Base-by-base conservation (phyloP, 1,140 invertebrate species). In the Calephelis virginiensis region DNA sequence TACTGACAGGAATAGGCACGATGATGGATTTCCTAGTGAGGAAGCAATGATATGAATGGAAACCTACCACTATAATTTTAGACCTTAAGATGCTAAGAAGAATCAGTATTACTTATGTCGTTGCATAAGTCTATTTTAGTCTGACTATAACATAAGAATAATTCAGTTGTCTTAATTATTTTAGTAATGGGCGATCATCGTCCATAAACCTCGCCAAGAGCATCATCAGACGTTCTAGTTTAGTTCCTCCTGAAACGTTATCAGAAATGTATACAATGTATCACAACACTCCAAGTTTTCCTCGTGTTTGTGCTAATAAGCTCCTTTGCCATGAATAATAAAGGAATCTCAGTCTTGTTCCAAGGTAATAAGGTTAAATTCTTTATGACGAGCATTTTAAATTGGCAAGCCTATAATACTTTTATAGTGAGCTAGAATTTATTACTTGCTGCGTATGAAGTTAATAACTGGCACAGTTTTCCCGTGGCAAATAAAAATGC, bases 251-350 rank as follows among this genome's bases (percentile, higher is more conserved):
- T 17, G 11, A 37, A 8, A 59, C 50, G 13, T 50, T 50, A 28
- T 59, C 37, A 38, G 53, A 59, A 59, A 59, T 59, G 38, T 59
- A 59, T 59, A 59, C 53, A 59, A 37, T 28, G 53, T 38, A 59
- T 10, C 53, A 17, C 12, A 59, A 59, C 17, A 59, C 28, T 59
- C 53, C 17, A 37, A 59, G 53, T 59, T 59, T 59, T 59, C 53
- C 53, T 37, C 37, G 17, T 59, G 53, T n/a, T 59, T 28, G 28
- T 28, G 53, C 14, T 59, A 59, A 59, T 59, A 59, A 59, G 53
- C 53, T 14, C 53, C 6, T 28, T 12, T 14, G 28, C 28, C 12
- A 59, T 59, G 37, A 59, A 59, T 59, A 59, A 59, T 59, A 59
- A n/a, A 59, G 53, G 53, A 59, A 59, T 37, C 12, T 59, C 28